phyloP scores from a whole-genome alignment of 2,888 invertebrate genomes.

The Lymantria monacha region DNA sequence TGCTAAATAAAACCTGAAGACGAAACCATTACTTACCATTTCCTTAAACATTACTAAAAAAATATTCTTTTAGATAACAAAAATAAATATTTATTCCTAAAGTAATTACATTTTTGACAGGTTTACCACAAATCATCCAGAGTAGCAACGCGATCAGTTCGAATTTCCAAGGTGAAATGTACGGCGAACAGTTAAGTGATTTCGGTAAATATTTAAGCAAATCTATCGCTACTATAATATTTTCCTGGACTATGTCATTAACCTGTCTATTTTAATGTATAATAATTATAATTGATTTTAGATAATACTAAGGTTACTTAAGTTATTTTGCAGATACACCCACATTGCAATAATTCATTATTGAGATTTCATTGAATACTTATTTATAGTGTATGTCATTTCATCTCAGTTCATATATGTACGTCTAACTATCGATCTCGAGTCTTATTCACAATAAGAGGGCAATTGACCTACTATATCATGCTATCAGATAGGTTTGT shows the following conservation, averaged over 20 bases:
- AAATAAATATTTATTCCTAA: conserved; percentile 4
- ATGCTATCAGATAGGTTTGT: too few relatives aligned
- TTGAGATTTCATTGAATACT: too few relatives aligned
- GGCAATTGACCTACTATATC: too few relatives aligned
- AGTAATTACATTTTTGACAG: conserved; percentile 40
- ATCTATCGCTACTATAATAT: conserved; percentile 6
- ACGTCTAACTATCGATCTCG: too few relatives aligned
- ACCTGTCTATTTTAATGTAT: neutral
- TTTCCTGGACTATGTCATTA: conserved; percentile 3
- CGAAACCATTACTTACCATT: too few relatives aligned
- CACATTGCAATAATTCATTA: too few relatives aligned
- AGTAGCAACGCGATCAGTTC: conserved; percentile 69
- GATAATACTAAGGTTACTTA: neutral
- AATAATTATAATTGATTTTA: neutral
- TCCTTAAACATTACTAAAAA: too few relatives aligned
- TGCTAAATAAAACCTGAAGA: too few relatives aligned
- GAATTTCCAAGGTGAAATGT: conserved; percentile 74
- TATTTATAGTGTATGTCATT: too few relatives aligned
- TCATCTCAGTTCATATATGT: too few relatives aligned
- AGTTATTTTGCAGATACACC: too few relatives aligned
- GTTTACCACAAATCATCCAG: conserved; percentile 58
- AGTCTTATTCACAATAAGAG: too few relatives aligned
- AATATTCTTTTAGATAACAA: neutral
- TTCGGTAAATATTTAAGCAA: conserved; percentile 54
- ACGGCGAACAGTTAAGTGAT: conserved; percentile 70